Percentiles rank a stretch among this genome's conserved stretches.
These are phyloP conservation scores for Xanthorhoe spadicearia DNA, from an alignment of 2,888 invertebrate species.

Conservation along the genomic window DNA sequence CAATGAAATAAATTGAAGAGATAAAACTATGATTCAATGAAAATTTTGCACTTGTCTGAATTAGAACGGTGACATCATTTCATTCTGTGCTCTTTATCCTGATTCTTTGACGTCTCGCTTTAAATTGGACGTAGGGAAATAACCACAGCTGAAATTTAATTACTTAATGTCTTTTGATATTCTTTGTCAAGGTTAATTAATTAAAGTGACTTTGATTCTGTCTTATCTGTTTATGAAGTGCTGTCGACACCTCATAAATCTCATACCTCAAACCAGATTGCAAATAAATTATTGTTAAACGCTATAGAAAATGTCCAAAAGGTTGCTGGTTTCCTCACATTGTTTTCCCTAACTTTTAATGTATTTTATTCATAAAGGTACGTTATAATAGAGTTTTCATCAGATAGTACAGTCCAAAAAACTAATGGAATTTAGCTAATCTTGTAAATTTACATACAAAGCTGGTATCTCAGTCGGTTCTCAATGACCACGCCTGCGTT, in stretches of 20 bases:
- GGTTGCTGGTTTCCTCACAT: too few species aligned
- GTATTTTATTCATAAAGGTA: not conserved
- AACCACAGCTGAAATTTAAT: conserved; percentile 1
- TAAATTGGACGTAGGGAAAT: conserved; percentile 16
- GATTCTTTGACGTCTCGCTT: conserved; percentile 11
- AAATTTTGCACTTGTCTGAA: conserved; percentile 39
- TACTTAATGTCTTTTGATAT: not conserved
- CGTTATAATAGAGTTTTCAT: not conserved
- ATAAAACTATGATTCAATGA: conserved; percentile 41
- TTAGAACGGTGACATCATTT: conserved; percentile 40
- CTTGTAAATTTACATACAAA: conserved; percentile 8
- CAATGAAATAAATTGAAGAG: conserved; percentile 42
- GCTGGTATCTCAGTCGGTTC: conserved; percentile 39
- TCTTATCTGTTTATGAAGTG: too few species aligned
- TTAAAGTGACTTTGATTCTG: not conserved
- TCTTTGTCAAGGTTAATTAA: not conserved
- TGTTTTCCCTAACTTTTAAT: too few species aligned
- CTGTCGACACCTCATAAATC: too few species aligned
- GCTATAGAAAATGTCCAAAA: too few species aligned
- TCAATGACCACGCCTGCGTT: conserved; percentile 63
- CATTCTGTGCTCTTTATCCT: conserved; percentile 31
- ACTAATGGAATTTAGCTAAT: conserved; percentile 5
- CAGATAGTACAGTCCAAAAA: not conserved
- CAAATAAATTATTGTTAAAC: too few species aligned
- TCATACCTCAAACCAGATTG: too few species aligned